Conservation (phyloP, 1,140 invertebrate genomes). For the Sinonovacula constricta region DNA sequence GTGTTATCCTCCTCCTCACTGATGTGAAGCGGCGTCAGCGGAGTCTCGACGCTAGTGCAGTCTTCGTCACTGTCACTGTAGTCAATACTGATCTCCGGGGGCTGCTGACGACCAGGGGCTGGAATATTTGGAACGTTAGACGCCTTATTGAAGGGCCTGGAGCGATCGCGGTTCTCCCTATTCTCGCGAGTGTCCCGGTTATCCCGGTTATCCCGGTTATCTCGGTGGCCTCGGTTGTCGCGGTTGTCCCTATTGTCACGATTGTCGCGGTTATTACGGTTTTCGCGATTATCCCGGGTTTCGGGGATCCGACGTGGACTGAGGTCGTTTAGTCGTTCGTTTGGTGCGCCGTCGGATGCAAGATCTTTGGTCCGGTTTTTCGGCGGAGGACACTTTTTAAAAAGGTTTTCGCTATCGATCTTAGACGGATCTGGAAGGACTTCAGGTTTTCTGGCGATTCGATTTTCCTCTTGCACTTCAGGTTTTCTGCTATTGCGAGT, state of each 20-base stretch:
- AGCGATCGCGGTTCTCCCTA: background rate
- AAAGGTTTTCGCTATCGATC: background rate
- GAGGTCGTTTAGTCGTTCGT: constrained; percentile 32
- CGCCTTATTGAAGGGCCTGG: constrained; percentile 16
- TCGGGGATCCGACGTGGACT: constrained; percentile 36
- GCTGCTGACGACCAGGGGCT: constrained; percentile 16
- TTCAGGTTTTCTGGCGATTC: background rate
- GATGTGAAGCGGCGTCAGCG: constrained; percentile 52
- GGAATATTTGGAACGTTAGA: constrained; percentile 40
- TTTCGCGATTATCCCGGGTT: constrained; percentile 1
- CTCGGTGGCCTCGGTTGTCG: constrained; percentile 36
- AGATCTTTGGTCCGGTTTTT: constrained; percentile 11
- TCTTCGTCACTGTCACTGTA: constrained; percentile 56
- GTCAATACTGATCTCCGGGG: constrained; percentile 34
- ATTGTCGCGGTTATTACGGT: constrained; percentile 11
- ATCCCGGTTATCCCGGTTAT: constrained; percentile 11
- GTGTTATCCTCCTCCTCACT: constrained; percentile 56
- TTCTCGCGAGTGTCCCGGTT: constrained; percentile 11
- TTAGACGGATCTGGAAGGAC: background rate
- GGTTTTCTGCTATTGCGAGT: too few relatives aligned
- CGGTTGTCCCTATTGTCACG: background rate
- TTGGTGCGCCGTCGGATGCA: constrained; percentile 8
- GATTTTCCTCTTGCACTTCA: constrained; percentile 16
- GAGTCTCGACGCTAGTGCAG: constrained; percentile 10
- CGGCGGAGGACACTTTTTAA: too few relatives aligned